Percentiles rank a stretch among this genome's conserved stretches.
phyloP scores from a whole-genome alignment of 2,888 invertebrate genomes.

The Unio delphinus region DNA sequence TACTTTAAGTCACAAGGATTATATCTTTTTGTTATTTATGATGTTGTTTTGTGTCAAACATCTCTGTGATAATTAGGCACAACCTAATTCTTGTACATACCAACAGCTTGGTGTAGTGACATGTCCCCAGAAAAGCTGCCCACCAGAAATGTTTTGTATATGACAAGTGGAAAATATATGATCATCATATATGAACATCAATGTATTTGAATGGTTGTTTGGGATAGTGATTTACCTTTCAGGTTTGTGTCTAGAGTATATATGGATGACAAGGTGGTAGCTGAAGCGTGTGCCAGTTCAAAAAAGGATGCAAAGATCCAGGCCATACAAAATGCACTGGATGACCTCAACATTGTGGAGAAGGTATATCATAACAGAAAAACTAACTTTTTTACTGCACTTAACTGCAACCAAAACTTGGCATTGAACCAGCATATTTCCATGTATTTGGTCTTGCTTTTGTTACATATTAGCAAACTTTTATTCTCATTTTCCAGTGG shows the following conservation, averaged over 20 bases:
- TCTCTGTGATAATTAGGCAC: no score
- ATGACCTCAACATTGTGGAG: conserved; percentile 45
- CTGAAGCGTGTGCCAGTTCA: conserved; percentile 39
- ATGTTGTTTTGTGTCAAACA: no score
- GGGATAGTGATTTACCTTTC: conserved; percentile 5
- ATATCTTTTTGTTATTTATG: no score
- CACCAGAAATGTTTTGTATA: not conserved
- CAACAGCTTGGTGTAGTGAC: no score
- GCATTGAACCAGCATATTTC: not conserved
- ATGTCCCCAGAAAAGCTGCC: not conserved
- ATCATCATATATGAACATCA: no score
- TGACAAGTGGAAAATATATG: not conserved
- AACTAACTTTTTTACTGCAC: no score
- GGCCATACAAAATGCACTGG: conserved; percentile 62
- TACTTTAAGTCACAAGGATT: no score
- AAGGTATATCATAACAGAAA: conserved; percentile 16
- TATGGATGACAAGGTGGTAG: conserved; percentile 38
- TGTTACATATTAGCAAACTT: not conserved
- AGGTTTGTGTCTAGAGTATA: conserved; percentile 48
- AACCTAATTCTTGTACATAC: no score
- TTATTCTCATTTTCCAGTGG: conserved; percentile 2
- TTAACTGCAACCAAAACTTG: not conserved
- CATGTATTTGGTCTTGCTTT: conserved; percentile 1
- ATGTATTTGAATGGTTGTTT: not conserved
- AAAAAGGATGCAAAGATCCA: conserved; percentile 62